Evolutionary conservation across 2,113 vertebrate genomes (phyloP).

Genomic region (Microtus ochrogaster): DNA sequence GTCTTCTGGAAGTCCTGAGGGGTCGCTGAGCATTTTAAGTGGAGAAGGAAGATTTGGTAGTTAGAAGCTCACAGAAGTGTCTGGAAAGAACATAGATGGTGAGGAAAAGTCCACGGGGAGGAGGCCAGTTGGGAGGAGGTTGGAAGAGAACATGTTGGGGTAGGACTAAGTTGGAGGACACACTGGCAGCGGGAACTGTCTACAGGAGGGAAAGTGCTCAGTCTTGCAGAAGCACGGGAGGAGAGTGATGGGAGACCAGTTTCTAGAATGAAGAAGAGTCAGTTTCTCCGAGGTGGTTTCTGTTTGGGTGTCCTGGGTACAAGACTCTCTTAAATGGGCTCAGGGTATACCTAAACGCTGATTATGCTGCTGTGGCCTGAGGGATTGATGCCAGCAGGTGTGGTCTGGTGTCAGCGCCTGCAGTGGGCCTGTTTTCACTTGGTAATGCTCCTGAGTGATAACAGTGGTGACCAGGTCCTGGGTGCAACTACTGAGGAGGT

Average conservation of each 20-base stretch:
- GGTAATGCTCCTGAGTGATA: neutral
- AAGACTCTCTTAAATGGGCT: neutral
- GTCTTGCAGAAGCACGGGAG: too few relatives aligned
- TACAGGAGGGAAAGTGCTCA: neutral
- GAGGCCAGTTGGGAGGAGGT: neutral
- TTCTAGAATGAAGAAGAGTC: neutral
- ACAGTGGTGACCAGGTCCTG: neutral
- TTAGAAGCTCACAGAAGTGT: neutral
- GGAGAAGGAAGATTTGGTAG: neutral
- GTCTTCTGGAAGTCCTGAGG: neutral
- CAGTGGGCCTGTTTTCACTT: neutral
- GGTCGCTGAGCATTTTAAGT: neutral
- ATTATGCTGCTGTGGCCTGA: neutral
- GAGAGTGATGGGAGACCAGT: accelerated
- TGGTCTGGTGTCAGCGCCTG: accelerated
- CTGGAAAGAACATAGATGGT: neutral
- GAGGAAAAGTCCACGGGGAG: neutral
- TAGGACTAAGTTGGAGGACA: too few relatives aligned
- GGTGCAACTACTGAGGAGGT: neutral
- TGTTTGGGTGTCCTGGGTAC: accelerated
- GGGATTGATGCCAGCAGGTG: neutral
- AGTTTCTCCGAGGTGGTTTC: accelerated
- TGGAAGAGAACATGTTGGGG: too few relatives aligned
- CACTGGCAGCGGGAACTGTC: too few relatives aligned
- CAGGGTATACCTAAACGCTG: neutral